Evolutionary conservation across 2,888 invertebrate species (phyloP), one percentile per base, ranked within the genome.

Genomic region (Leptinotarsa juncta): DNA sequence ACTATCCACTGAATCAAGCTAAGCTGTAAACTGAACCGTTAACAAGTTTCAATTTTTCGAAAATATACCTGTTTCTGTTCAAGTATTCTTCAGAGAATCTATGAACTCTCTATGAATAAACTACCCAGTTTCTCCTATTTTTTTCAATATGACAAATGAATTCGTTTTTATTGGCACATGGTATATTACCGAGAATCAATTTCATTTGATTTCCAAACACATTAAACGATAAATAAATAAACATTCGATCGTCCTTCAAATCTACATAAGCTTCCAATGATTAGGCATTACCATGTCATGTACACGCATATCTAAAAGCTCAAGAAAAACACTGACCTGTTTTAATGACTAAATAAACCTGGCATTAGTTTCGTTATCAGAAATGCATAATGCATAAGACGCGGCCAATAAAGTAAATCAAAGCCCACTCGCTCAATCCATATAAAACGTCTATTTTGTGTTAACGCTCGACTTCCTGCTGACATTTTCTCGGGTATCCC

Each of bases 351-450:
- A n/a, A 62, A 62, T 62, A 62, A 57, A 62, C 62, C 32, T 1
- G 62, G 42, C 62, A 62, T 62, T 50, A 75, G 65, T 72, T 62
- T 67, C 70, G 69, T 75, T 72, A 75, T 75, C 75, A 72, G 57
- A 70, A 72, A 67, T 75, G 67, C 67, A 70, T 65, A 70, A 73
- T 73, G 70, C 70, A 73, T 70, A 62, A 73, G 70, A 48, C 65
- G 26, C 48, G 53, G 70, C 62, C 62, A 72, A 67, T 75, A 72
- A 72, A 75, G 67, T 75, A 75, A 75, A 75, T 70, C 66, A 75
- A 67, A 65, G 70, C 75, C 75, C 76, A 76, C 73, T 73, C 68
- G 67, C 50, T 76, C 65, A 71, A 73, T 73, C 73, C 76, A 70
- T 51, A 71, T 68, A 70, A 57, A 73, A 73, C 66, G 73, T 71